Evolutionary conservation across 2,113 vertebrate species (phyloP).

Genomic region (Connochaetes taurinus): DNA sequence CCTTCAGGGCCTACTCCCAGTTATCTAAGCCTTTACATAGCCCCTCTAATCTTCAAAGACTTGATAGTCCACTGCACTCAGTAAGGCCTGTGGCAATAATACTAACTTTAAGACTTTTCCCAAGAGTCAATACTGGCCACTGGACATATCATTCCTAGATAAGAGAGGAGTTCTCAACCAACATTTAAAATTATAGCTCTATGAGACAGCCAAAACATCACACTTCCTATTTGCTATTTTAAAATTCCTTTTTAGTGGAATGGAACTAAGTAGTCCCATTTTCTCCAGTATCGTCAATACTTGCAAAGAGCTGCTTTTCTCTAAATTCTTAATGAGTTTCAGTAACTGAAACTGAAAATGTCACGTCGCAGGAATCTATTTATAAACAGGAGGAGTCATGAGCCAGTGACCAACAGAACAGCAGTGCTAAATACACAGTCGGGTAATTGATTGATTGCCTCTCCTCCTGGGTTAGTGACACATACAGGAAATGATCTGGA

Average conservation of each 20-base stretch:
- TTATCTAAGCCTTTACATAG: neutral
- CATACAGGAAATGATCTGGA: slow-evolving; percentile 48
- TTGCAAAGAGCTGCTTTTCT: neutral
- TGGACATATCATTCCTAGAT: neutral
- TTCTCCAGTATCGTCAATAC: neutral
- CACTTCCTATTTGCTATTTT: neutral
- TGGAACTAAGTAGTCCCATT: neutral
- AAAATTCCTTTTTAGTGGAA: neutral
- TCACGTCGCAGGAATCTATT: neutral
- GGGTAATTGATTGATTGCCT: slow-evolving; percentile 12
- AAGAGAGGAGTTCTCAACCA: neutral
- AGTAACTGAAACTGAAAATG: slow-evolving; percentile 39
- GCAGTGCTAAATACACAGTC: neutral
- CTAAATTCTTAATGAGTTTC: neutral
- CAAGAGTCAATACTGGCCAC: slow-evolving; percentile 9
- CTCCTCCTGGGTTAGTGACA: neutral
- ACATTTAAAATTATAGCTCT: neutral
- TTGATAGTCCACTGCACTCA: neutral
- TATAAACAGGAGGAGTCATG: neutral
- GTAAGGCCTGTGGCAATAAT: neutral
- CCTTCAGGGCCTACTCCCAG: neutral
- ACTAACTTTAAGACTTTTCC: slow-evolving; percentile 7
- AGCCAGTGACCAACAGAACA: neutral
- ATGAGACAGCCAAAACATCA: neutral
- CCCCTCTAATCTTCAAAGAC: neutral